Evolutionary conservation across 1,140 invertebrate species (phyloP).

Genomic region (Drosophila novamexicana): DNA sequence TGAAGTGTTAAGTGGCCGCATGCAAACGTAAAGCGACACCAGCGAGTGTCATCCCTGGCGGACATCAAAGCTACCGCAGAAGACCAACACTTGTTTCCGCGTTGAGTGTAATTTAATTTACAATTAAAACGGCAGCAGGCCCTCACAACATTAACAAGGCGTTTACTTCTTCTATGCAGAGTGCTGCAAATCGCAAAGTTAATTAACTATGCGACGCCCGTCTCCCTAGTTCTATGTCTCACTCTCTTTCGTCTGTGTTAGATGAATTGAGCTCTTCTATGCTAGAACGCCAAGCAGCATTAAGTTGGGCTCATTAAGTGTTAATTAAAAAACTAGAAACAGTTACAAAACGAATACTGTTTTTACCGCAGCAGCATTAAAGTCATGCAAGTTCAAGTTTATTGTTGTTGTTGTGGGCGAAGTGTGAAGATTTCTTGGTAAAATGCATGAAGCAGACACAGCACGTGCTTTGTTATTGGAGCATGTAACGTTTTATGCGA

Average conservation of each 20-base stretch:
- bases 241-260: not conserved
- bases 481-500: slow-evolving; percentile 63
- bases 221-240: not conserved
- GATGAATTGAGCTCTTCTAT: slow-evolving; percentile 49
- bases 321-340: slow-evolving; percentile 76
- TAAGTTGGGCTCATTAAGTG: slow-evolving; percentile 46
- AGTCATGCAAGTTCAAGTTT: slow-evolving; percentile 77
- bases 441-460: slow-evolving; percentile 53
- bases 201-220: slow-evolving; percentile 67
- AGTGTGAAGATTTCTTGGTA: slow-evolving; percentile 42
- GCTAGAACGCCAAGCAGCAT: slow-evolving; percentile 16
- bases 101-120: slow-evolving; percentile 69
- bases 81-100: slow-evolving; percentile 59
- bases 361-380: slow-evolving; percentile 48
- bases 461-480: slow-evolving; percentile 68
- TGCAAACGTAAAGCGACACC: not conserved
- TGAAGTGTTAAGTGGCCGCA: not conserved
- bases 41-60: not conserved
- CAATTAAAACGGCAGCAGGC: slow-evolving; percentile 61
- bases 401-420: slow-evolving; percentile 40
- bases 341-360: slow-evolving; percentile 74
- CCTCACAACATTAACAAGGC: slow-evolving; percentile 32
- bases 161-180: slow-evolving; percentile 39
- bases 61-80: slow-evolving; percentile 29
- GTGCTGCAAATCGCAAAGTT: slow-evolving; percentile 60